Base-by-base conservation (phyloP, 2,797 vertebrate species). In the Jordanella pulchra region DNA sequence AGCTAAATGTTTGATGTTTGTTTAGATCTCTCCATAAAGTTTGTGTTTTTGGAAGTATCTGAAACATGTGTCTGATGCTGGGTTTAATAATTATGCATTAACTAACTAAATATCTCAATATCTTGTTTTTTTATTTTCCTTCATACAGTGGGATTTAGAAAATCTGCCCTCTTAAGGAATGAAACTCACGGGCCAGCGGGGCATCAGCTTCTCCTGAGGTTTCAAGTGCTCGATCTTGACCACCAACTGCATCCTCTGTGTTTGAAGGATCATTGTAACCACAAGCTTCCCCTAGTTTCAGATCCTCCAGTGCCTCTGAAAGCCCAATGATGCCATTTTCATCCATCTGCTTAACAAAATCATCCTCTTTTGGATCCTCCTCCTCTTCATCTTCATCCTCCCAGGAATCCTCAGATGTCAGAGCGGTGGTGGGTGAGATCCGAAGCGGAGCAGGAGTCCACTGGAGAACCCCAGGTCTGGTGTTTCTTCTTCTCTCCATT, bases 291-390 rank as follows among this genome's bases (percentile, higher is more conserved):
- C 18, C 64, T 23, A 90, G 51, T 53, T 85, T 64, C 64, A 81
- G 35, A 7, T 72, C 81, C 35, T 69, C 77, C 58, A 91, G 56
- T 1, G 68, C 78, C 42, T 87, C 91, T 0, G 79, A 72, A 69
- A 95, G 83, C 18, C 94, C 93, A 3, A 95, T 95, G 75, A 95
- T 91, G 53, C 95, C 95, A 2, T 95, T 90, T 69, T 93, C 86
- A 21, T 95, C 93, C 94, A 96, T 93, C 17, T 88, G 90, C 50
- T 69, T 84, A 30, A 72, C 58, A 65, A 94, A 94, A 48, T 89
- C 84, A 45, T 93, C 87, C 0, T 90, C 89, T 0, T 79, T 77
- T 0, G 77, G 80, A 4, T 25, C 66, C 17, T 35, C 63, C 35
- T 35, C n/a, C 12, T 79, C 71, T 60, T 69, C 80, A 5, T 81